Conservation (phyloP, 1,140 invertebrate species). For the Sesamia nonagrioides region DNA sequence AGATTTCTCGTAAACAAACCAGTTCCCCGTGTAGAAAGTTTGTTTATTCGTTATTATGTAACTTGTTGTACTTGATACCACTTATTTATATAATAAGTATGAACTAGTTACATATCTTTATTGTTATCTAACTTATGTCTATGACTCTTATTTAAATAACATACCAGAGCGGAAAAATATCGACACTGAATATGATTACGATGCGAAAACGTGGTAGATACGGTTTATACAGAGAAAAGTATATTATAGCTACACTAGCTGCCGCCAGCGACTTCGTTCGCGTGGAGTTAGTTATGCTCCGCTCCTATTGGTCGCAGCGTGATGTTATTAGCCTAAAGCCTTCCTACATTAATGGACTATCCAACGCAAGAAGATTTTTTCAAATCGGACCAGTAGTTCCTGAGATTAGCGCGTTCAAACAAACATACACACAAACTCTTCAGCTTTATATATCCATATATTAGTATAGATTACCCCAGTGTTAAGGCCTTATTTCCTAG, state of each 20-base stretch:
- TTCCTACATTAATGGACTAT: no score
- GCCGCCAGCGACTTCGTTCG: no score
- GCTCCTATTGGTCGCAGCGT: no score
- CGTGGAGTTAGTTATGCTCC: no score
- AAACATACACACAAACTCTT: no score
- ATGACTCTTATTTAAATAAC: background rate
- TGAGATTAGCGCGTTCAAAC: no score
- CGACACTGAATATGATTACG: background rate
- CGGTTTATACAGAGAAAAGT: background rate
- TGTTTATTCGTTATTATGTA: conserved; percentile 18
- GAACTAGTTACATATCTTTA: conserved; percentile 21
- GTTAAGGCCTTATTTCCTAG: conserved; percentile 27
- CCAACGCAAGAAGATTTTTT: no score
- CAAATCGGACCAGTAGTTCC: no score
- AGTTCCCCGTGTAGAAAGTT: background rate
- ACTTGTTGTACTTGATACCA: conserved; percentile 10
- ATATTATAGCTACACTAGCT: conserved; percentile 1
- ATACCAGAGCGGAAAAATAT: background rate
- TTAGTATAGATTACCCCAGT: no score
- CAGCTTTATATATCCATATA: no score
- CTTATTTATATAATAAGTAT: conserved; percentile 23
- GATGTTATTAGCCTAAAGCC: no score
- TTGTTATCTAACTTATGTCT: conserved; percentile 21
- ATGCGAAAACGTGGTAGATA: background rate
- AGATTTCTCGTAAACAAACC: conserved; percentile 8